Evolutionary conservation across 2,797 vertebrate genomes (phyloP), one percentile per base, ranked within the genome.

Genomic region (Anolis apletophallus): DNA sequence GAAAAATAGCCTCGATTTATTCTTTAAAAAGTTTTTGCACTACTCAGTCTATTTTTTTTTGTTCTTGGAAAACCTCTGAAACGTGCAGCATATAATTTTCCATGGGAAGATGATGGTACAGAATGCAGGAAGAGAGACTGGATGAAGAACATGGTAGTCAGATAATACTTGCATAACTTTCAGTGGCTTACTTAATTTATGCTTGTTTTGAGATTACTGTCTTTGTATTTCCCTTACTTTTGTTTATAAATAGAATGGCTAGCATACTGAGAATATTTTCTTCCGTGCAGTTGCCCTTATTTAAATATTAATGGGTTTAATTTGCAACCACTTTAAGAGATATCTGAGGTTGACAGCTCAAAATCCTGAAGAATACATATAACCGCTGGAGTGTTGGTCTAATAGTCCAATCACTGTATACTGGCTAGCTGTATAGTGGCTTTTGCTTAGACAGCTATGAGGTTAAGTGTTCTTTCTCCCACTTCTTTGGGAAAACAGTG

Each of bases 381-480:
- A 88, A 93, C 85, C 90, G 87, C 94, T 92, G 93, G 94, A 95
- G 95, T 94, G 90, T 86, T 52, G 75, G 88, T 94, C 86, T 91
- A 86, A 92, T 93, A 93, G 84, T 81, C 81, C 21, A 64, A 80
- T 89, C 91, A 92, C 95, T 97, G 95, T 96, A 89, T 88, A 79
- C 55, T 83, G 91, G 88, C 86, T 93, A 59, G 91, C 92, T 94
- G 93, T 95, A 87, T 83, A 88, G 91, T 88, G 89, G 85, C 88
- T 91, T 86, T 88, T 87, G 26, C 68, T 90, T 88, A 95, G 79
- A 87, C 76, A 89, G 52, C 76, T 90, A 88, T 86, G 93, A 88
- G 85, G 89, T 93, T 91, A 84, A 89, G 80, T 83, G 74, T 59
- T 89, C 71, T 74, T 77, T 64, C 61, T 82, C 40, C 52, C 80